phyloP scores from a whole-genome alignment of 2,888 invertebrate species.

The Microdon myrmicae region DNA sequence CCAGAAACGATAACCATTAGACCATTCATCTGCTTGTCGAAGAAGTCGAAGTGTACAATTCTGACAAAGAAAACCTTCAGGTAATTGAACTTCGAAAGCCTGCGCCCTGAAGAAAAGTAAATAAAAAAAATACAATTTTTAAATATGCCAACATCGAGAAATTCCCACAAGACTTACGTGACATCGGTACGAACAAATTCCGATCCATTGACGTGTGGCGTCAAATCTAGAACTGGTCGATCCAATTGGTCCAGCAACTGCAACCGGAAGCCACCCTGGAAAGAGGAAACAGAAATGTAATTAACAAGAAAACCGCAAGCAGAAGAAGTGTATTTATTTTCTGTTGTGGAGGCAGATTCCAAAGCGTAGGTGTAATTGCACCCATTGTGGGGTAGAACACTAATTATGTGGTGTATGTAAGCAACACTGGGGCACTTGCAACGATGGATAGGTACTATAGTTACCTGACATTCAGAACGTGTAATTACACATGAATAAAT shows the following conservation, averaged over 20 bases:
- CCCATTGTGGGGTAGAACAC: conserved; percentile 31
- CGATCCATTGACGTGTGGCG: conserved; percentile 81
- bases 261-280: conserved; percentile 90
- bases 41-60: conserved; percentile 91
- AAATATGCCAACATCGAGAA: background rate
- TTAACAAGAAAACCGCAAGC: conserved; percentile 13
- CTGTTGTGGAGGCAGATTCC: conserved; percentile 6
- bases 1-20: conserved; percentile 87
- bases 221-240: conserved; percentile 84
- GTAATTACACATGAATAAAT: conserved; percentile 36
- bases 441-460: conserved; percentile 24
- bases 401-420: conserved; percentile 30
- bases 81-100: conserved; percentile 81
- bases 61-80: conserved; percentile 82
- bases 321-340: conserved; percentile 21
- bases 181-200: conserved; percentile 85
- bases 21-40: conserved; percentile 93
- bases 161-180: conserved; percentile 77
- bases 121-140: conserved; percentile 3
- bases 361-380: conserved; percentile 20
- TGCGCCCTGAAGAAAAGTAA: conserved; percentile 76
- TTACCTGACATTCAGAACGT: conserved; percentile 38
- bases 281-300: conserved; percentile 55
- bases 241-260: conserved; percentile 87
- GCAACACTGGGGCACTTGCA: conserved; percentile 2